Evolutionary conservation across 2,888 invertebrate species (phyloP).

Genomic region (Catocala fraxini): DNA sequence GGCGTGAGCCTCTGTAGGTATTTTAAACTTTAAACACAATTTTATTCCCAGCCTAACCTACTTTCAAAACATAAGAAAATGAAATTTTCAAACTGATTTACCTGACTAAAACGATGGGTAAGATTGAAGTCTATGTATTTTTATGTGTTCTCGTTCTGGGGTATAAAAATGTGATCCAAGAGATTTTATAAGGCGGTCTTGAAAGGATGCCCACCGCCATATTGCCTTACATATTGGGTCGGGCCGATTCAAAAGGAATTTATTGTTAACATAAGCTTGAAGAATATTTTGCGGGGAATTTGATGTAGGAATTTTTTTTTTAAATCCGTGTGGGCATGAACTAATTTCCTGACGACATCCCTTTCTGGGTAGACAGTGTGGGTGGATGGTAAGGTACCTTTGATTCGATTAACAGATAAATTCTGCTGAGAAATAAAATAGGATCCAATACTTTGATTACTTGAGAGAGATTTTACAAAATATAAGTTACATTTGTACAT

Average conservation of each 20-base stretch:
- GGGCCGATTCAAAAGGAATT: conserved; percentile 40
- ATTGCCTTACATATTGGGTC: conserved; percentile 27
- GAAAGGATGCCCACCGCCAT: conserved; percentile 23
- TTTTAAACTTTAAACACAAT: no score
- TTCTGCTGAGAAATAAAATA: background rate
- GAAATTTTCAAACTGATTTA: background rate
- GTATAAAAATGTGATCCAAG: conserved; percentile 30
- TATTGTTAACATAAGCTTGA: conserved; percentile 32
- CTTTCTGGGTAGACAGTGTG: conserved; percentile 8
- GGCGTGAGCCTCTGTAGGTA: no score
- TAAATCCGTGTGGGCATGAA: conserved; percentile 26
- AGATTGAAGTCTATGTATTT: conserved; percentile 32
- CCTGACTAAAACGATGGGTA: background rate
- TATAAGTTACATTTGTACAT: no score
- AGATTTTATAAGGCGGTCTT: conserved; percentile 25
- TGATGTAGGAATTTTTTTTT: conserved; percentile 13
- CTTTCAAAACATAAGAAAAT: background rate
- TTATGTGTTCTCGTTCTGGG: conserved; percentile 21
- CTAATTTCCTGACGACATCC: conserved; percentile 32
- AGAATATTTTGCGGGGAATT: conserved; percentile 35
- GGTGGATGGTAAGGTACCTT: background rate
- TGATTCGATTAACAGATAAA: background rate
- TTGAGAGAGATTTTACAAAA: background rate
- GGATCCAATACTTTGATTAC: no score
- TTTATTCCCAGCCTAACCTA: no score